A percentile compares a stretch with the other conserved stretches of the same genome.
Evolutionary conservation across 2,113 vertebrate genomes (phyloP).

Genomic region (Paradoxurus hermaphroditus): DNA sequence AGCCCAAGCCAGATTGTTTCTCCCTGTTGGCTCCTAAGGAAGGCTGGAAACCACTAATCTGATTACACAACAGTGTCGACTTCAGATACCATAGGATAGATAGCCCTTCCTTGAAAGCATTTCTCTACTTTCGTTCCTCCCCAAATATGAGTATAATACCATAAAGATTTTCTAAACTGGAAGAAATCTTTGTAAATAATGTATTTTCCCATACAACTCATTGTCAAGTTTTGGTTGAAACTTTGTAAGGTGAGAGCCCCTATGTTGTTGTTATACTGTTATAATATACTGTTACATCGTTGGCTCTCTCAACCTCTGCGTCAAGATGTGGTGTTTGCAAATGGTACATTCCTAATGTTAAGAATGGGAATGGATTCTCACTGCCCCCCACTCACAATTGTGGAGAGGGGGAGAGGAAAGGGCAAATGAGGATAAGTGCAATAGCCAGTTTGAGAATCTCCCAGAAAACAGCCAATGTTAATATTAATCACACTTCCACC

Average conservation of each 20-base stretch:
- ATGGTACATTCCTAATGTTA: not conserved
- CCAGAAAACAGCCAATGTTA: not conserved
- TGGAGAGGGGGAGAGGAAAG: not conserved
- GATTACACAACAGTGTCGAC: not conserved
- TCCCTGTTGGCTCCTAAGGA: not conserved
- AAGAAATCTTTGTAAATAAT: slow-evolving; percentile 9
- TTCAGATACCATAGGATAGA: not conserved
- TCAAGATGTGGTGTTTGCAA: not conserved
- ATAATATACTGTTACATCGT: not conserved
- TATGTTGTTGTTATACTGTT: not conserved
- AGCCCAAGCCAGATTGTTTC: not conserved
- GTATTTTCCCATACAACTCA: not conserved
- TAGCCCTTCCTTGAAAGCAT: not conserved
- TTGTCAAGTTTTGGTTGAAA: not conserved
- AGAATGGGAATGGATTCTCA: not conserved
- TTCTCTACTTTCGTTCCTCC: not conserved
- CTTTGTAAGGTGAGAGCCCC: not conserved
- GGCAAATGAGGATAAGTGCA: not conserved
- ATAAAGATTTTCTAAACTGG: not conserved
- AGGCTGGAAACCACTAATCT: not conserved
- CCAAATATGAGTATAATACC: not conserved
- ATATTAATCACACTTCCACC: not conserved
- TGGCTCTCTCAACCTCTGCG: not conserved
- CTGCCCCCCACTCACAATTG: not conserved
- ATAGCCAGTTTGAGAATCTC: not conserved